Evolutionary conservation across 2,113 vertebrate genomes (phyloP).

Genomic region (Morone chrysops): DNA sequence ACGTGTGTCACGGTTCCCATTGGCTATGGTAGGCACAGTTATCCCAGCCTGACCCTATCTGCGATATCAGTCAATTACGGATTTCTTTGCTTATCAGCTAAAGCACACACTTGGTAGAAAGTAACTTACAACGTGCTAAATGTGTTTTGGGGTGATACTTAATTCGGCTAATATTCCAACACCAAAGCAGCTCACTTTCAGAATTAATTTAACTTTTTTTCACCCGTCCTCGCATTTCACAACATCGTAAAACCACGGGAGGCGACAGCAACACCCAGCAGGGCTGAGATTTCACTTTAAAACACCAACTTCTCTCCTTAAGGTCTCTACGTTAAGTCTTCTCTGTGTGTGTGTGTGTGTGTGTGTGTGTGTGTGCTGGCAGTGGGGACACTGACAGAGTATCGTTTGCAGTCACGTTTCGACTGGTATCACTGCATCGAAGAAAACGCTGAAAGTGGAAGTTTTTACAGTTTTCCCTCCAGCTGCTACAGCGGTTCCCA

Average conservation of each 20-base stretch:
- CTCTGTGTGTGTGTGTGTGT: too few species aligned
- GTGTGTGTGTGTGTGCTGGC: too few species aligned
- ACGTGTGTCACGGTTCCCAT: background rate
- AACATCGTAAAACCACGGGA: background rate
- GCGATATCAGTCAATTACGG: background rate
- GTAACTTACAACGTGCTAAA: background rate
- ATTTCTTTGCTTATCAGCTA: background rate
- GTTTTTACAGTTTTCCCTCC: conserved; percentile 15
- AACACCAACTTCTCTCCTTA: background rate
- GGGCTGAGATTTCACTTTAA: background rate
- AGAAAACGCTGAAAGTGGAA: background rate
- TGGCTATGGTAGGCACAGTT: background rate
- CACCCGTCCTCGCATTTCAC: background rate
- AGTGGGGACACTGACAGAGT: background rate
- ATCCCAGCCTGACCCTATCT: background rate
- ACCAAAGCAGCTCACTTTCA: background rate
- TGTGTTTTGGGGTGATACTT: background rate
- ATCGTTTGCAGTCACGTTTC: background rate
- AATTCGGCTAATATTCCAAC: background rate
- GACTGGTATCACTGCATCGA: too few species aligned
- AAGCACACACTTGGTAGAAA: background rate
- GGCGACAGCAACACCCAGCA: background rate
- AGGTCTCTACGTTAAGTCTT: too few species aligned
- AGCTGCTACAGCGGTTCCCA: conserved; percentile 10
- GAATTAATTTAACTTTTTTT: background rate